Conservation (phyloP, 1,140 invertebrate genomes). For the Mamestra configurata region DNA sequence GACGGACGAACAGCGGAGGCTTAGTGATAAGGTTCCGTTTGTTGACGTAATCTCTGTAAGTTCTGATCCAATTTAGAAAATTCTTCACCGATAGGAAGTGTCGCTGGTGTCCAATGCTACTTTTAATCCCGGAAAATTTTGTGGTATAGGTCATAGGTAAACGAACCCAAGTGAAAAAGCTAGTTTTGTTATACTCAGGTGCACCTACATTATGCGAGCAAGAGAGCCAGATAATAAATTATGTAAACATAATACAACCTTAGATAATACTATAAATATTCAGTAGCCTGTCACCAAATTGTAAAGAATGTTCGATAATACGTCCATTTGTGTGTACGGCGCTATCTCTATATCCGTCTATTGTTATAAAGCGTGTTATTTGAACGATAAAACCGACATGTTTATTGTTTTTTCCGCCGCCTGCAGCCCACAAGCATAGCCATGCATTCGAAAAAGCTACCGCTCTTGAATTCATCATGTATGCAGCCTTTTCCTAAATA, state of each 20-base stretch:
- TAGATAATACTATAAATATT: constrained; percentile 13
- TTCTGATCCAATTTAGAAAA: no score
- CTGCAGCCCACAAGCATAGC: constrained; percentile 37
- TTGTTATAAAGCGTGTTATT: constrained; percentile 55
- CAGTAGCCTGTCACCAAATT: not conserved
- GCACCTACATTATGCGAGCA: not conserved
- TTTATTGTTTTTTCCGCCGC: constrained; percentile 58
- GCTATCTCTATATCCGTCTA: constrained; percentile 51
- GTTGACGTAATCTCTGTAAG: no score
- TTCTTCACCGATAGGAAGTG: no score
- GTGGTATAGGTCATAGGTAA: no score
- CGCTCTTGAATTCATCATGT: no score
- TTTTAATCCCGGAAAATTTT: no score
- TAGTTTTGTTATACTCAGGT: not conserved
- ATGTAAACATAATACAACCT: not conserved
- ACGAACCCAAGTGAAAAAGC: not conserved
- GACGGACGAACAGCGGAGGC: no score
- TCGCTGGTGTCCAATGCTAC: no score
- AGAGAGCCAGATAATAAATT: not conserved
- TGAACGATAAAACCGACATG: constrained; percentile 53
- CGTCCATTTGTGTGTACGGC: constrained; percentile 39
- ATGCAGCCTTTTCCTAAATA: no score
- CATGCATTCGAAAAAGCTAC: constrained; percentile 15
- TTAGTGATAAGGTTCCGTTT: no score
- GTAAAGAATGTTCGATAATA: constrained; percentile 32